Evolutionary conservation across 2,888 invertebrate genomes (phyloP).

Genomic region (Xestoiulus laeticollis): DNA sequence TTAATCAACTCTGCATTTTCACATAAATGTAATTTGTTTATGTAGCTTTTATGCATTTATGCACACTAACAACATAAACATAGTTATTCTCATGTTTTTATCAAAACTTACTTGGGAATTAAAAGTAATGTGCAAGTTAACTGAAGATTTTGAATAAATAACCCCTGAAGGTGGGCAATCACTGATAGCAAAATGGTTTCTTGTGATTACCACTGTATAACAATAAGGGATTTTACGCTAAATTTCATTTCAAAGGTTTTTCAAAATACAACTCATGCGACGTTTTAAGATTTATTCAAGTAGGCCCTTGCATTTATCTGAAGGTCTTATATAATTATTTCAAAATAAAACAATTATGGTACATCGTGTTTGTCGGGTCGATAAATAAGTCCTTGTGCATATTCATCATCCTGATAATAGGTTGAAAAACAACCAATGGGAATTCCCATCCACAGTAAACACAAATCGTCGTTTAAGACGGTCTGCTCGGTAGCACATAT

Average conservation of each 20-base stretch:
- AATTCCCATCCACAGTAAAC: neutral
- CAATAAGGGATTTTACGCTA: too few species aligned
- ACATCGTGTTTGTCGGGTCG: neutral
- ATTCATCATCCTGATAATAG: constrained; percentile 15
- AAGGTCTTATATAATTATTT: neutral
- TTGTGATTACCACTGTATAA: too few species aligned
- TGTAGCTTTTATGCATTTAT: too few species aligned
- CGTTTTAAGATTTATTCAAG: neutral
- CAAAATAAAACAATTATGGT: neutral
- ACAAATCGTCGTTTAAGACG: constrained; percentile 2
- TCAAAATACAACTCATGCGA: too few species aligned
- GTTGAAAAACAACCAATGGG: neutral
- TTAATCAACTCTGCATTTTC: too few species aligned
- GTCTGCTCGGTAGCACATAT: neutral
- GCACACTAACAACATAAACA: too few species aligned
- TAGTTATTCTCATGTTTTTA: too few species aligned
- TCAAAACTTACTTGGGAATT: too few species aligned
- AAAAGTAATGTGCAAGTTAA: too few species aligned
- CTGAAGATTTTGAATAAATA: neutral
- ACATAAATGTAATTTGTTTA: too few species aligned
- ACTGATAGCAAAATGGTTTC: neutral
- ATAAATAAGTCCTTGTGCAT: neutral
- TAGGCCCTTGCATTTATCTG: neutral
- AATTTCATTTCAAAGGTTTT: too few species aligned
- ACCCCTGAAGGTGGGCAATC: neutral